Conservation (phyloP, 2,797 vertebrate genomes). For the Diplodus sargus region DNA sequence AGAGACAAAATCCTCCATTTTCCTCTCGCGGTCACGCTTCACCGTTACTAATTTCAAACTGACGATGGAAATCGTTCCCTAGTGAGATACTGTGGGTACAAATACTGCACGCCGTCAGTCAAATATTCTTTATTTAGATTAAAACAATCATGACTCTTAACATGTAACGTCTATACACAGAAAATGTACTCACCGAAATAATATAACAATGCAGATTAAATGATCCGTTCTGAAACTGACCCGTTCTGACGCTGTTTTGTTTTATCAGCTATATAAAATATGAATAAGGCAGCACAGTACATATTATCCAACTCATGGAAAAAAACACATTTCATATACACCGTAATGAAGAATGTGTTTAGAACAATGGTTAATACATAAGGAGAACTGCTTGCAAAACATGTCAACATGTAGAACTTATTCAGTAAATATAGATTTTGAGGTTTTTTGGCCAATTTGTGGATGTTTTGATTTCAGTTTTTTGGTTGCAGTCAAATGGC, state of each 20-base stretch:
- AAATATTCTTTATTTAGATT: slow-evolving; percentile 75
- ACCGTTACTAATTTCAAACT: slow-evolving; percentile 10
- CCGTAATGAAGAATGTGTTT: slow-evolving; percentile 35
- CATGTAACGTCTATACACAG: slow-evolving; percentile 62
- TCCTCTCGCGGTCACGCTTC: neutral
- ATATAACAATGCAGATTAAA: slow-evolving; percentile 44
- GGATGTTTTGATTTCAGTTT: slow-evolving; percentile 5
- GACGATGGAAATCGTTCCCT: neutral
- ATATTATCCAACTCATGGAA: slow-evolving; percentile 60
- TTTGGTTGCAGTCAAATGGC: neutral
- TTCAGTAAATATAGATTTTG: slow-evolving; percentile 18
- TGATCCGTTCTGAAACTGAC: slow-evolving; percentile 37
- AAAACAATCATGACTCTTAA: slow-evolving; percentile 66
- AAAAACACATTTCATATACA: slow-evolving; percentile 69
- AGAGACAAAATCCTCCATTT: slow-evolving; percentile 6
- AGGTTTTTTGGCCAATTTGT: neutral
- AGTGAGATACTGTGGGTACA: slow-evolving; percentile 6
- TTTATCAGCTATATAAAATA: slow-evolving; percentile 67
- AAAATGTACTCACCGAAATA: slow-evolving; percentile 48
- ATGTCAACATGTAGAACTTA: slow-evolving; percentile 14
- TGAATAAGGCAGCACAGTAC: slow-evolving; percentile 82
- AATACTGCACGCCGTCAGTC: slow-evolving; percentile 36
- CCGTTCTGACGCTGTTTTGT: slow-evolving; percentile 50
- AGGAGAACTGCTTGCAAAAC: slow-evolving; percentile 25
- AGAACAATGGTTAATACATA: slow-evolving; percentile 34